Conservation (phyloP, 2,888 invertebrate species). For the Xestia xanthographa region DNA sequence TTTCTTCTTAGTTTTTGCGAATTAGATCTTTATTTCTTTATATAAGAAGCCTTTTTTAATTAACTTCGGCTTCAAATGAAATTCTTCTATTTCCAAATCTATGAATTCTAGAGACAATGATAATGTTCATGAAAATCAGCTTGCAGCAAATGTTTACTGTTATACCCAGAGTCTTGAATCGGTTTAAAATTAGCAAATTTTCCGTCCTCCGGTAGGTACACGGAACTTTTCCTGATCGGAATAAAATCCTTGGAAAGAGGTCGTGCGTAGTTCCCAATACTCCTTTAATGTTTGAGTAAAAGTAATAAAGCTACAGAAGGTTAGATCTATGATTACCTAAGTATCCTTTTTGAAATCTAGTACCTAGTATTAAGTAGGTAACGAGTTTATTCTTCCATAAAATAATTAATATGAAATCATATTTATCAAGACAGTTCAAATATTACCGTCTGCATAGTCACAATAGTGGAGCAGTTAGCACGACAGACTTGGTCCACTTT, state of each 20-base stretch:
- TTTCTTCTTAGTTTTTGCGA: background rate
- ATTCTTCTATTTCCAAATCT: background rate
- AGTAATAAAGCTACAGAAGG: background rate
- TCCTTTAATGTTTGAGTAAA: constrained; percentile 5
- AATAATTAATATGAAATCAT: constrained; percentile 11
- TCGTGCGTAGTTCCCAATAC: constrained; percentile 24
- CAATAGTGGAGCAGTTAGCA: constrained; percentile 45
- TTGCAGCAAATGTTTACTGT: background rate
- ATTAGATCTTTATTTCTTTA: background rate
- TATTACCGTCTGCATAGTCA: constrained; percentile 43
- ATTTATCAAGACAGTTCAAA: constrained; percentile 29
- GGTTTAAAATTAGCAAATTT: constrained; percentile 38
- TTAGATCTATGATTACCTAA: background rate
- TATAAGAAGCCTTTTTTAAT: background rate
- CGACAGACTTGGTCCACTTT: constrained; percentile 51
- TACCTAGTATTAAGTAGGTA: background rate
- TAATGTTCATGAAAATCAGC: constrained; percentile 6
- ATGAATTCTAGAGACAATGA: background rate
- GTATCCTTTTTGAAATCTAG: constrained; percentile 6
- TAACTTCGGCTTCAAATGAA: background rate
- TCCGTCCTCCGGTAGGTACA: background rate
- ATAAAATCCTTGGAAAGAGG: constrained; percentile 35
- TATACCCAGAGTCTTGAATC: constrained; percentile 1
- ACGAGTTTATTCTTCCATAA: background rate
- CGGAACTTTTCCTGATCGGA: constrained; percentile 18